Base-by-base conservation (phyloP, 2,113 vertebrate species). In the Axis porcinus region DNA sequence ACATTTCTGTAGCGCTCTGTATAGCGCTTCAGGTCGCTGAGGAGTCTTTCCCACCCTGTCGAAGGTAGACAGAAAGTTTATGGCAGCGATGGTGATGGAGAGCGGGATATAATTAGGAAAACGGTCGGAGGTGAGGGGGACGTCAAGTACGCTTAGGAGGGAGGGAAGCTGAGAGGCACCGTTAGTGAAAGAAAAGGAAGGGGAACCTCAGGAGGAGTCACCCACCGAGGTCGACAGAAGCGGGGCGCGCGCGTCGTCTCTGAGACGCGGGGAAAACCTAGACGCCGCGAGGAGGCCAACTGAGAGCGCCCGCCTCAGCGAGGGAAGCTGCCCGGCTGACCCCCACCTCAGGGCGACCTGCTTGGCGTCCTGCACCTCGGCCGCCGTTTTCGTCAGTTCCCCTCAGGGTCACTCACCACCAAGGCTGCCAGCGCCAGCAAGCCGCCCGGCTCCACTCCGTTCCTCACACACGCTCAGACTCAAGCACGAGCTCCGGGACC, bases 391-490 rank as follows among this genome's bases (percentile, higher is more conserved):
- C 33, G 3, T 9, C 54, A 3, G 6, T 9, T n/a, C 52, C 86
- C 33, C 33, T 19, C 45, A 8, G 36, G 1, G 67, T 23, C 45
- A 45, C 95, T 93, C 79, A 93, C 58, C 81, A 15, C 3, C 2
- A 15, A 52, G 21, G 21, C 21, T 8, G 21, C 50, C 0, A 6
- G 8, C 30, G 57, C 4, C 33, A 9, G 40, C 17, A 5, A 45
- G 5, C 30, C 10, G n/a, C 27, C 15, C 2, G 16, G 6, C 23
- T 67, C 33, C 40, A 3, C 2, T 3, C 15, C 0, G 7, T n/a
- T 70, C 54, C 79, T 92, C 33, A 19, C 57, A 2, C 2, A 30
- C 9, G 6, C 8, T 19, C 15, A 8, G 33, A 5, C 98, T 98
- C 92, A 8, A 98, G 97, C 0, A 0, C 0, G 1, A 54, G 52